Conservation (phyloP, 1,140 invertebrate genomes). For the Cyclargus thomasi region DNA sequence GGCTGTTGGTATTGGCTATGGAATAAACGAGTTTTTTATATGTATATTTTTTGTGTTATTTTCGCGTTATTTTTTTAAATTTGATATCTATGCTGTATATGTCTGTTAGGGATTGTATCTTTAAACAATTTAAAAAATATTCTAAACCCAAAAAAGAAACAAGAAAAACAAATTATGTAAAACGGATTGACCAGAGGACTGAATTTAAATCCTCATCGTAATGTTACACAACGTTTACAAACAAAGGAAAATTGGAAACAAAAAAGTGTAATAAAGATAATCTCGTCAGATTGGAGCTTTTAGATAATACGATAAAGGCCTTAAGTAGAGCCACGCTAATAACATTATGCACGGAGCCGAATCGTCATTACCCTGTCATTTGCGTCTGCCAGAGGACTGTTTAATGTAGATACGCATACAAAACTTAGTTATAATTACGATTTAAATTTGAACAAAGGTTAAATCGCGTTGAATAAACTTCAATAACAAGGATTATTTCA, state of each 20-base stretch:
- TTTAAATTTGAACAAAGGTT: constrained; percentile 17
- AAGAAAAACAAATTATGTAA: background rate
- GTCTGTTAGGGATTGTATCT: background rate
- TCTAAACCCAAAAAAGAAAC: background rate
- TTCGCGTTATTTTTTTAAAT: too few relatives aligned
- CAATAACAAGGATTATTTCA: too few relatives aligned
- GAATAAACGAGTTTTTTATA: too few relatives aligned
- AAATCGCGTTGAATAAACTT: background rate
- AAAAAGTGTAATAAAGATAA: constrained; percentile 15
- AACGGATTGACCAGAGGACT: background rate
- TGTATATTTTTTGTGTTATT: too few relatives aligned
- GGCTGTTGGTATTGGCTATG: background rate
- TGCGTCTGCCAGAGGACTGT: constrained; percentile 26
- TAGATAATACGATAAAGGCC: constrained; percentile 15
- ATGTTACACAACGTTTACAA: constrained; percentile 5
- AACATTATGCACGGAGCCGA: constrained; percentile 40
- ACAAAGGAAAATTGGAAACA: constrained; percentile 13
- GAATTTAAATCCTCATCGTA: background rate
- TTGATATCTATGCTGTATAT: too few relatives aligned
- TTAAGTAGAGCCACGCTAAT: constrained; percentile 36
- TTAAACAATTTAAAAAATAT: background rate
- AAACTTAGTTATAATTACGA: constrained; percentile 14
- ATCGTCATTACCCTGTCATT: constrained; percentile 32
- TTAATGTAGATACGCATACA: constrained; percentile 27
- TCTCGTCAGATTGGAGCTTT: constrained; percentile 12